Percentiles rank a stretch among this genome's conserved stretches.
These are phyloP conservation scores for Antechinus flavipes DNA, from an alignment of 2,113 vertebrate species.

Conservation along the genomic window DNA sequence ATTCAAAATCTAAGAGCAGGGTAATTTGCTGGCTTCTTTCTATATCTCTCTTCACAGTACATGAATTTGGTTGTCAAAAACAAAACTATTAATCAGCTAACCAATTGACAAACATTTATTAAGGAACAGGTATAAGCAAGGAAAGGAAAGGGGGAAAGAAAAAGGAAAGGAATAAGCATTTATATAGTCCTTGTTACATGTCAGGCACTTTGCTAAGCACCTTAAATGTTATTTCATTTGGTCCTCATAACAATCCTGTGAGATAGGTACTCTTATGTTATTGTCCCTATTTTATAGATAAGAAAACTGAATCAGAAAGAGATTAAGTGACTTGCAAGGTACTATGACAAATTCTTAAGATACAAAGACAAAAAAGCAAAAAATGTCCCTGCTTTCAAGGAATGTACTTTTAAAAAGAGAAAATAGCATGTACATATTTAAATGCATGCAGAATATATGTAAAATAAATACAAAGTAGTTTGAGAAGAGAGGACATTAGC, in stretches of 20 bases:
- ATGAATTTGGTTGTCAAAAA: background rate
- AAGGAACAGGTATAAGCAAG: background rate
- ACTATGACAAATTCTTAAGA: background rate
- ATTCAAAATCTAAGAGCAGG: background rate
- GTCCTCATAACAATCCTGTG: background rate
- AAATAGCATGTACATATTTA: background rate
- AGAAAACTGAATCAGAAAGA: background rate
- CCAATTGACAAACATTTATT: background rate
- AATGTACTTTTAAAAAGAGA: background rate
- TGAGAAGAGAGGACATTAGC: background rate
- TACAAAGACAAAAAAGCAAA: background rate
- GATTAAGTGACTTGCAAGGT: background rate
- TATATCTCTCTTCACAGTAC: background rate
- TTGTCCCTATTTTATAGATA: background rate
- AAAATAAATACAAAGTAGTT: background rate
- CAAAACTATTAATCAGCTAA: background rate
- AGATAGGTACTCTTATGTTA: background rate
- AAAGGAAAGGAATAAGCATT: background rate
- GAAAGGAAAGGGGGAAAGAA: background rate
- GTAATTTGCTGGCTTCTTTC: conserved; percentile 23
- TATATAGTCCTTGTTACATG: background rate
- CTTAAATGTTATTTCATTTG: background rate
- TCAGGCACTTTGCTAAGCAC: background rate
- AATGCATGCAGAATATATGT: background rate
- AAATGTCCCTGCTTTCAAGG: background rate